Percentiles rank a stretch among this genome's conserved stretches.
Conservation (phyloP, 2,113 vertebrate genomes). For the Syngnathus scovelli region DNA sequence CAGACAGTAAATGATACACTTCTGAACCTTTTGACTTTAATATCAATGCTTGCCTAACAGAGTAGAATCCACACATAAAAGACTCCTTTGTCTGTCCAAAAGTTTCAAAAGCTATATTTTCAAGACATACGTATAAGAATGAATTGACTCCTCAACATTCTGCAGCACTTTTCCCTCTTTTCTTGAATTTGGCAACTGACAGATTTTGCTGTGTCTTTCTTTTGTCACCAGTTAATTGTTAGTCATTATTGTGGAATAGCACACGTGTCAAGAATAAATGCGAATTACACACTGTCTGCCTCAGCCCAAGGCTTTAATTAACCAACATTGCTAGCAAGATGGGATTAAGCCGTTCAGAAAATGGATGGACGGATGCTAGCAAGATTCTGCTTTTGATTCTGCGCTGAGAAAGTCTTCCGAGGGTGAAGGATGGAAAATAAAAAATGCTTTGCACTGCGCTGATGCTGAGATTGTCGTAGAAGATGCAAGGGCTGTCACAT, state of each 20-base stretch:
- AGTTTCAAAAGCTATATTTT: too few relatives aligned
- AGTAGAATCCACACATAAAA: background rate
- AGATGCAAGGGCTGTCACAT: background rate
- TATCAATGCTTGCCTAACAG: background rate
- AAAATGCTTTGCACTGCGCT: background rate
- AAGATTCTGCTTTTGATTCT: conserved; percentile 44
- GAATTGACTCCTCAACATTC: background rate
- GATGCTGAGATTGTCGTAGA: background rate
- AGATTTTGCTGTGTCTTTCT: conserved; percentile 49
- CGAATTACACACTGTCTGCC: conserved; percentile 68
- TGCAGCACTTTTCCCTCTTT: background rate
- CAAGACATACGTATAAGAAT: too few relatives aligned
- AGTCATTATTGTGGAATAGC: conserved; percentile 60
- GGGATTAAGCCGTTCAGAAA: too few relatives aligned
- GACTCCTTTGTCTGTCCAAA: too few relatives aligned
- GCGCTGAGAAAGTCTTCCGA: conserved; percentile 12
- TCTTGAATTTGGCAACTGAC: conserved; percentile 27
- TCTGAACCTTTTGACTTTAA: background rate
- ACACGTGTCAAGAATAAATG: conserved; percentile 67
- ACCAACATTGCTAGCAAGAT: conserved; percentile 52
- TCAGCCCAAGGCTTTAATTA: conserved; percentile 69
- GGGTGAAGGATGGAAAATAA: background rate
- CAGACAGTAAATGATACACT: background rate
- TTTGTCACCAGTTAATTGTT: conserved; percentile 69
- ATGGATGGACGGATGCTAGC: conserved; percentile 17